Evolutionary conservation across 1,140 invertebrate species (phyloP).

Genomic region (Sminthurinus signatus): DNA sequence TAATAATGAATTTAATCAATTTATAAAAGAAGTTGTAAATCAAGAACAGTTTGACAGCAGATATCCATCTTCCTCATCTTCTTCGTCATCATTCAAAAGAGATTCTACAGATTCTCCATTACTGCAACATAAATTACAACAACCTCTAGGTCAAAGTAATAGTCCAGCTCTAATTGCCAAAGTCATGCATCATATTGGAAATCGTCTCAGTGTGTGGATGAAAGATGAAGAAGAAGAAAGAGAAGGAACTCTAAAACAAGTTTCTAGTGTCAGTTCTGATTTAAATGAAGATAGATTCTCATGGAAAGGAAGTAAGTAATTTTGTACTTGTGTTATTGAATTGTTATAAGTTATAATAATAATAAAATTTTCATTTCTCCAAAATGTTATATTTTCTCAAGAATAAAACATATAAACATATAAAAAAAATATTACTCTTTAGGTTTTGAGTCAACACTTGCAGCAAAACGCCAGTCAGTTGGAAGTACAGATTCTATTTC

Average conservation of each 20-base stretch:
- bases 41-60: no score
- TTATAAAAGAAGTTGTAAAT: constrained; percentile 17
- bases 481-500: constrained; percentile 37
- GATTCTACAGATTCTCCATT: no score
- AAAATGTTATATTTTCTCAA: no score
- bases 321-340: no score
- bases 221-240: constrained; percentile 55
- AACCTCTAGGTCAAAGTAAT: constrained; percentile 51
- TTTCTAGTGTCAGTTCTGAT: constrained; percentile 49
- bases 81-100: no score
- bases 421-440: no score
- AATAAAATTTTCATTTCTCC: no score
- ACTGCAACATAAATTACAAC: constrained; percentile 30
- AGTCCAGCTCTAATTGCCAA: constrained; percentile 82
- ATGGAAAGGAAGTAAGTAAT: constrained; percentile 56
- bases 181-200: constrained; percentile 87
- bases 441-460: constrained; percentile 77
- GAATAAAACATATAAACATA: no score
- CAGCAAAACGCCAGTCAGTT: constrained; percentile 55
- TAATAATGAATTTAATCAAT: constrained; percentile 57
- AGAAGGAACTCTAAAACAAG: constrained; percentile 41
- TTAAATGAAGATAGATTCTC: constrained; percentile 65
- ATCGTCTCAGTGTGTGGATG: constrained; percentile 81
- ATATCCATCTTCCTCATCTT: no score
- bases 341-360: no score